Evolutionary conservation across 2,113 vertebrate genomes (phyloP), one percentile per base, ranked within the genome.

Genomic region (Stigmatopora nigra): DNA sequence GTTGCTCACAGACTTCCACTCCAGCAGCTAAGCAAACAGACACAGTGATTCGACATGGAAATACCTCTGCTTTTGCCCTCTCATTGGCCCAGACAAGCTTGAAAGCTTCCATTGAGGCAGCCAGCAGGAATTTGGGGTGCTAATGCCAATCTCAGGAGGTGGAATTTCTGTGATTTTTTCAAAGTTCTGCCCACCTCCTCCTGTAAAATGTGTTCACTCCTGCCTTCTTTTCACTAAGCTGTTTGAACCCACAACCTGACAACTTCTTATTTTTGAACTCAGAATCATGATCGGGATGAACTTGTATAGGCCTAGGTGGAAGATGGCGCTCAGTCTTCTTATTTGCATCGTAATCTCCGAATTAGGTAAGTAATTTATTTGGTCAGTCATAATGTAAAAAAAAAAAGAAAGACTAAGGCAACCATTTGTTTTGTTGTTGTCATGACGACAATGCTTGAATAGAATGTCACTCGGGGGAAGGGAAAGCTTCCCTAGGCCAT

Each of bases 21-120:
- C 65, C 59, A 70, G 77, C 85, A 87, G 84, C 88, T 90, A 88
- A 85, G 84, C 76, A 90, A 92, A 92, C 89, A 89, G 51, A 35
- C 77, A 38, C 49, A 64, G 80, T 20, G 31, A 76, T 81, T 84
- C 77, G 75, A 80, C 77, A 73, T 36, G 77, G 81, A 78, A 70
- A 82, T 74, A 66, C 82, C 67, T 64, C 70, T 19, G 70, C 38
- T 31, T 78, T 70, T 69, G 68, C 65, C n/a, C 70, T 58, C 75
- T 86, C 77, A 88, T 88, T 88, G 86, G 86, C 76, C 70, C 17
- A 16, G 58, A 69, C 65, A 72, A 49, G 71, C 63, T 77, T 82
- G 77, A 93, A 89, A 87, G 83, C 84, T 59, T 72, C 73, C 70
- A 81, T 91, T 92, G 83, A 90, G 80, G 45, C 75, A 17, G 68